Evolutionary conservation across 2,797 vertebrate genomes (phyloP), one percentile per base, ranked within the genome.

Genomic region (Chelon labrosus): DNA sequence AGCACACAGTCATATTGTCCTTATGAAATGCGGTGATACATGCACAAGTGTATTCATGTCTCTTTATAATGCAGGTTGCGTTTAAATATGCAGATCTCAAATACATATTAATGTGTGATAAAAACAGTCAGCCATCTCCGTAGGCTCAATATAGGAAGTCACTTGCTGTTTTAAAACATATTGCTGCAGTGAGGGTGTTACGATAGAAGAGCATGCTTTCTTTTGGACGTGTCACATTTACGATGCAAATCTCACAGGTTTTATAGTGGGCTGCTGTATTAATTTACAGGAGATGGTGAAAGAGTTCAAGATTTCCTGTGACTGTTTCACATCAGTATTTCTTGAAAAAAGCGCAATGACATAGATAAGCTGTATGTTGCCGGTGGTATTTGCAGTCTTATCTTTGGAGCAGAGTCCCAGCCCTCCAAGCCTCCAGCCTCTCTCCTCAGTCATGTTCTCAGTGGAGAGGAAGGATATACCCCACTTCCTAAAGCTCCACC

Each of bases 381-480:
- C 35, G 2, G 60, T 50, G n/a, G 54, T 74, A 78, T 83, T 72
- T 79, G 60, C 31, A 25, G 62, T 59, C 61, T 53, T 70, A 58
- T 75, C 68, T 31, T 20, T 61, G 66, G 51, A 62, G 69, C 38
- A 10, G 71, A 53, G 53, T 42, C n/a, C 19, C 51, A 37, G 66
- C 35, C 44, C 47, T 70, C 65, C 65, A 41, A 64, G 44, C 73
- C 66, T 68, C 12, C 8, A 25, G 65, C 53, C 74, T 74, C 65
- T 69, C 84, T 86, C 76, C 88, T 88, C 85, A 68, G 80, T 79
- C 74, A 63, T 89, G 84, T 85, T 87, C 87, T 91, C 73, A 63
- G 53, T 77, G 69, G 65, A 84, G 87, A 93, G 93, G 93, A 94
- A 94, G 92, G 92, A 94, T 93, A 91, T 89, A 88, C 83, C 86